Evolutionary conservation across 2,888 invertebrate species (phyloP).

Genomic region (Hirtodrosophila cameraria): DNA sequence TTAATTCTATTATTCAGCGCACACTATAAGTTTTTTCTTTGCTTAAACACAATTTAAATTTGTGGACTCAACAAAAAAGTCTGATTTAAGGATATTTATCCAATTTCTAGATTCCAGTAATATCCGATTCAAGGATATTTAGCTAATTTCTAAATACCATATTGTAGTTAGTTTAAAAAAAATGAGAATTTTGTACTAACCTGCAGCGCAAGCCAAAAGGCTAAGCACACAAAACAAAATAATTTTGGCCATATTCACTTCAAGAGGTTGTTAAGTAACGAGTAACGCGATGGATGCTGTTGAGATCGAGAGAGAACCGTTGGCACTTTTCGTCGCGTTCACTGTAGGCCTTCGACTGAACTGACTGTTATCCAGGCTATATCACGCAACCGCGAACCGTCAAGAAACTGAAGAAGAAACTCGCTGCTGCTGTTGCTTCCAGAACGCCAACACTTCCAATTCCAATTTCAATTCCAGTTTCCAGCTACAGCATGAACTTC

Average conservation of each 20-base stretch:
- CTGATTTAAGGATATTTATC: too few species aligned
- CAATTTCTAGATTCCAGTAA: too few species aligned
- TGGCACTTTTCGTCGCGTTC: constrained; percentile 77
- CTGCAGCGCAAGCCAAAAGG: constrained; percentile 79
- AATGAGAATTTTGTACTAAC: constrained; percentile 61
- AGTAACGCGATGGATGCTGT: constrained; percentile 39
- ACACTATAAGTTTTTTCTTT: too few species aligned
- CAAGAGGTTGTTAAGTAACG: constrained; percentile 32
- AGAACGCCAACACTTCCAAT: constrained; percentile 56
- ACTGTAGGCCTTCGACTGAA: constrained; percentile 79
- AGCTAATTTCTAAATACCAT: too few species aligned
- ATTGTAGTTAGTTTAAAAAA: not conserved
- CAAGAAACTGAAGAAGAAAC: constrained; percentile 65
- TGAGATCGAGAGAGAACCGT: constrained; percentile 55
- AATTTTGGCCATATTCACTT: constrained; percentile 76
- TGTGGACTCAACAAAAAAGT: too few species aligned
- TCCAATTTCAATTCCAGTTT: constrained; percentile 48
- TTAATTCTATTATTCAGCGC: too few species aligned
- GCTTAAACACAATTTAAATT: too few species aligned
- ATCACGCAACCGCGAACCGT: constrained; percentile 69
- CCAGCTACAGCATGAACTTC: constrained; percentile 62
- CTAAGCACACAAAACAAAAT: constrained; percentile 77
- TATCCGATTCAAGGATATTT: too few species aligned
- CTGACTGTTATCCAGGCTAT: constrained; percentile 59
- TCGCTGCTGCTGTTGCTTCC: constrained; percentile 31